Percentiles rank a stretch among this genome's conserved stretches.
Evolutionary conservation across 2,113 vertebrate genomes (phyloP).

Genomic region (Chunga burmeisteri): DNA sequence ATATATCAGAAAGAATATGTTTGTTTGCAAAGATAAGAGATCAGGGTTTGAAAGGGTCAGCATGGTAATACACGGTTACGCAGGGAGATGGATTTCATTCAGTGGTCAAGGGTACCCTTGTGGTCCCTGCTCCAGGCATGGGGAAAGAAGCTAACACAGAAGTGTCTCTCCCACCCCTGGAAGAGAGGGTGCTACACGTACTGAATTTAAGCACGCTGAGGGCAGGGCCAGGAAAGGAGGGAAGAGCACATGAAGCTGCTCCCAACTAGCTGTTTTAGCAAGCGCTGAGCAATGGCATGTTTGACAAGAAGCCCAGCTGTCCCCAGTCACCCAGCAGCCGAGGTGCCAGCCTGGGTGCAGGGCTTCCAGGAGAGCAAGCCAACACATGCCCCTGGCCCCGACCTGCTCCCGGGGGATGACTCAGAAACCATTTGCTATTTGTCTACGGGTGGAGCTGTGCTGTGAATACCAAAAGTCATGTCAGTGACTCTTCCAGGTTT

Average conservation of each 20-base stretch:
- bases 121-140: neutral
- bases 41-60: neutral
- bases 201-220: neutral
- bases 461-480: accelerated
- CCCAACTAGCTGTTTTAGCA: neutral
- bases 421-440: neutral
- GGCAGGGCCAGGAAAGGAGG: neutral
- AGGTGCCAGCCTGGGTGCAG: neutral
- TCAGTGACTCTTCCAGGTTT: neutral
- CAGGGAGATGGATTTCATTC: neutral
- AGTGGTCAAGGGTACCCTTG: neutral
- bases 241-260: neutral
- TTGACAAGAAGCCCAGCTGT: neutral
- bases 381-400: neutral
- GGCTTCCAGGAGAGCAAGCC: neutral
- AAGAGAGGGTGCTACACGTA: neutral
- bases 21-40: neutral
- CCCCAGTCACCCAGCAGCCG: neutral
- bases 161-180: neutral
- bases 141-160: neutral
- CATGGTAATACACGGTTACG: neutral
- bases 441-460: neutral
- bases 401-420: neutral
- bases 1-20: neutral
- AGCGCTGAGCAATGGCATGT: neutral